Percentiles rank a stretch among this genome's conserved stretches.
These are phyloP conservation scores for Trigoniulus corallinus DNA, from an alignment of 1,140 invertebrate genomes.

Conservation along the genomic window DNA sequence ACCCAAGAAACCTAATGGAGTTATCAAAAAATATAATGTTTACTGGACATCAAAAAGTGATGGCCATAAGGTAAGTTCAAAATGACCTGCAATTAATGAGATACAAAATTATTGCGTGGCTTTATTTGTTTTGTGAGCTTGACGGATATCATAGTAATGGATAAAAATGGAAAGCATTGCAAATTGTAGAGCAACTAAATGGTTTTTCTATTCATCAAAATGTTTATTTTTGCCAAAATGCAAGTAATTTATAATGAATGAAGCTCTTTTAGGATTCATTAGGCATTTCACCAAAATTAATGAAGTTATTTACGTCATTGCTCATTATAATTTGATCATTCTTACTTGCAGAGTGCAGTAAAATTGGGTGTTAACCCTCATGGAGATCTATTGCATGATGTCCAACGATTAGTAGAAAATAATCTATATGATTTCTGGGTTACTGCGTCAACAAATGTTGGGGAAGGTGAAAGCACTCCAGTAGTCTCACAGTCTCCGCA, in stretches of 20 bases:
- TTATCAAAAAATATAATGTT: slow-evolving; percentile 28
- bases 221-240: too few species aligned
- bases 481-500: slow-evolving; percentile 62
- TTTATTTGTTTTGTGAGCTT: not conserved
- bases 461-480: slow-evolving; percentile 51
- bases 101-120: not conserved
- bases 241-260: too few species aligned
- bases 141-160: too few species aligned
- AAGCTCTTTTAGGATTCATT: too few species aligned
- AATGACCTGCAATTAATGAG: slow-evolving; percentile 3
- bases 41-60: slow-evolving; percentile 17
- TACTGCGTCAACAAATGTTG: slow-evolving; percentile 23
- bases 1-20: slow-evolving; percentile 28
- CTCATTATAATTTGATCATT: not conserved
- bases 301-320: too few species aligned
- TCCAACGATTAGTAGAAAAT: slow-evolving; percentile 29
- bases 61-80: slow-evolving; percentile 2
- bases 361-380: not conserved
- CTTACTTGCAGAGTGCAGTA: not conserved
- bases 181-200: too few species aligned
- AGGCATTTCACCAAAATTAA: too few species aligned
- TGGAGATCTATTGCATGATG: slow-evolving; percentile 40
- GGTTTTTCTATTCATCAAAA: too few species aligned
- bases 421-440: slow-evolving; percentile 22
- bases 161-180: too few species aligned